Percentiles rank a stretch among this genome's conserved stretches.
These are phyloP conservation scores for Gadus macrocephalus DNA, from an alignment of 2,113 vertebrate species.

Conservation along the genomic window DNA sequence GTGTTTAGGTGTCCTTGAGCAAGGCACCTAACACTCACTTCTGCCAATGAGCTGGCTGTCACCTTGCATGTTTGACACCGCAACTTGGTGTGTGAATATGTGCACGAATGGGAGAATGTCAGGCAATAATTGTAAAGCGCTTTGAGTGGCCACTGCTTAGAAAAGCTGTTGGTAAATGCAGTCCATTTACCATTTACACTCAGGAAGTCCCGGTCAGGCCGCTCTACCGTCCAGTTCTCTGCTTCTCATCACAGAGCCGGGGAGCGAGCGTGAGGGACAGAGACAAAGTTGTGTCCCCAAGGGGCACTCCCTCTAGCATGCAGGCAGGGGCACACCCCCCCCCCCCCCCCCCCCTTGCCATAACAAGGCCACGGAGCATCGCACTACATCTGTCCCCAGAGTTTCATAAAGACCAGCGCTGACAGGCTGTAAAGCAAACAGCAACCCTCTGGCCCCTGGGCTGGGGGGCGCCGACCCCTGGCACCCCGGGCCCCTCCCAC, in stretches of 20 bases:
- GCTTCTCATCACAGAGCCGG: slow-evolving; percentile 62
- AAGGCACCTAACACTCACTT: no score
- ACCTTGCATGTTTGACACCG: no score
- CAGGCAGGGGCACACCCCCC: slow-evolving; percentile 38
- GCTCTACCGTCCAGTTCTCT: slow-evolving; percentile 25
- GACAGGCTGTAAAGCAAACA: slow-evolving; percentile 72
- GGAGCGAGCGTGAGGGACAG: slow-evolving; percentile 4
- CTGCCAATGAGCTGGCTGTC: no score
- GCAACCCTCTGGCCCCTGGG: slow-evolving; percentile 62
- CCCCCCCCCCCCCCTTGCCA: slow-evolving; percentile 63
- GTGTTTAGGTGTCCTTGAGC: no score
- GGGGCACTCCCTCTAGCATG: slow-evolving; percentile 41
- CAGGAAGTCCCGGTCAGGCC: slow-evolving; percentile 1
- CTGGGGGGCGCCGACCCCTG: slow-evolving; percentile 48
- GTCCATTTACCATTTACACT: no score
- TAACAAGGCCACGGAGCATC: slow-evolving; percentile 66
- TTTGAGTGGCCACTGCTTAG: no score
- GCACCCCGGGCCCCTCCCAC: slow-evolving; percentile 36
- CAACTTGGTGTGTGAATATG: no score
- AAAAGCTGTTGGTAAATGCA: no score
- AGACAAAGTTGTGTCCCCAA: slow-evolving; percentile 54
- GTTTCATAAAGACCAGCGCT: slow-evolving; percentile 72
- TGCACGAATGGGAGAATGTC: no score
- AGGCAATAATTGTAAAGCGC: no score
- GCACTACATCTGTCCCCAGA: slow-evolving; percentile 71